These are phyloP conservation scores for Drosophila meridionalis DNA, from an alignment of 2,888 invertebrate genomes.

Conservation along the genomic window DNA sequence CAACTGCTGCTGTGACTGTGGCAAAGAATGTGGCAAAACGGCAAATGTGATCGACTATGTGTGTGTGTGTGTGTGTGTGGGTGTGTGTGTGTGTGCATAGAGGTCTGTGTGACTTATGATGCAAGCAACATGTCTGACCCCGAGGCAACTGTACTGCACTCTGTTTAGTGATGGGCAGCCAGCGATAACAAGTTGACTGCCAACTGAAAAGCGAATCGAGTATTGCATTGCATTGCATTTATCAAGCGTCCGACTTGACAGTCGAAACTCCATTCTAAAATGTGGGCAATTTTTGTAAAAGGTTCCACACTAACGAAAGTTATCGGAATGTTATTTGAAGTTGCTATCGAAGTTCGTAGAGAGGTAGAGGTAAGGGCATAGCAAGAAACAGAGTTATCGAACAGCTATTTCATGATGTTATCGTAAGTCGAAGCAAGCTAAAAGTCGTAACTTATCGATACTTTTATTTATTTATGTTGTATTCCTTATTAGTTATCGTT, in stretches of 20 bases:
- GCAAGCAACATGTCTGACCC: slow-evolving; percentile 53
- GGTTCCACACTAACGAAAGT: neutral
- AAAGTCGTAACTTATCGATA: too few relatives aligned
- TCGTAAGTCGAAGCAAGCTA: neutral
- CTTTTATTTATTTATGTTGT: too few relatives aligned
- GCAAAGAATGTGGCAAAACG: slow-evolving; percentile 54
- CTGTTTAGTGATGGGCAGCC: slow-evolving; percentile 57
- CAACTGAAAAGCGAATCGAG: slow-evolving; percentile 24
- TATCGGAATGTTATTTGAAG: neutral
- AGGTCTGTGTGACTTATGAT: slow-evolving; percentile 62
- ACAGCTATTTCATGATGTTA: too few relatives aligned
- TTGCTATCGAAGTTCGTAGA: neutral
- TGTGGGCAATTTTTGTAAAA: neutral
- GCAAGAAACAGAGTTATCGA: too few relatives aligned
- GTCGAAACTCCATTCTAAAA: neutral
- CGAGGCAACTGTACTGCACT: slow-evolving; percentile 33
- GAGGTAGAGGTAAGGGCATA: too few relatives aligned
- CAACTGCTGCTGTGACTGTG: slow-evolving; percentile 66
- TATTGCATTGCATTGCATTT: slow-evolving; percentile 11
- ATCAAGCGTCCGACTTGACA: slow-evolving; percentile 20
- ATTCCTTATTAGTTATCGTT: too few relatives aligned
- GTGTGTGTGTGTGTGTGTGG: slow-evolving; percentile 1
- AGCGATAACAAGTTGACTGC: slow-evolving; percentile 58
- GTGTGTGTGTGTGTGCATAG: slow-evolving; percentile 27
- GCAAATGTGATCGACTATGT: slow-evolving; percentile 25